Base-by-base conservation (phyloP, 2,113 vertebrate species). In the Melanocharis versteri region DNA sequence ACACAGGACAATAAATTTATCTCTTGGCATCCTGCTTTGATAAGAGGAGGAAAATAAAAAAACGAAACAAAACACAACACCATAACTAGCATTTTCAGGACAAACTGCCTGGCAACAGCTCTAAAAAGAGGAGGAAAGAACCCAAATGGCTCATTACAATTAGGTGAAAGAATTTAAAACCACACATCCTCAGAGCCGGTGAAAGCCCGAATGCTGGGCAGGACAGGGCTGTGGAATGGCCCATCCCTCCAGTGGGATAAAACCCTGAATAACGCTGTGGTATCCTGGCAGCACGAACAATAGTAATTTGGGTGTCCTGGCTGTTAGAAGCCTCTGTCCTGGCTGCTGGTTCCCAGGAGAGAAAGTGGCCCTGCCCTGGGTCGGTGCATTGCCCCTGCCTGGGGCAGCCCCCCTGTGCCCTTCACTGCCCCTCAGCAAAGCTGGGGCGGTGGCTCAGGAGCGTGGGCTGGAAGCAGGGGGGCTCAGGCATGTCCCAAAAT, bases 21-120 rank as follows among this genome's bases (percentile, higher is more conserved):
- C 89, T 89, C 77, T 90, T 94, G 73, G 58, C 83, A 90, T 82
- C 80, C 84, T 82, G 78, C 77, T 85, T 92, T 71, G 83, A 58
- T 92, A 94, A 94, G 58, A 62, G 31, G 19, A 83, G 68, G 14
- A 24, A 35, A 27, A 54, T 60, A 47, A 60, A 40, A 28, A 45
- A 11, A n/a, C n/a, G n/a, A n/a, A 33, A 7, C 6, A 58, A 35
- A 69, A 23, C 27, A 28, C 12, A 48, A 7, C 20, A 68, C 31
- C 18, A 12, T 35, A 86, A 57, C 54, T 48, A 56, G 10, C 15
- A 1, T 83, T 95, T 73, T 83, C 68, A 73, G 85, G 88, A 37
- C 51, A 92, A 79, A 58, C 15, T 62, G 42, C 44, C 78, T 70
- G 76, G 62, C 64, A 96, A 84, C 39, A 87, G 20, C 15, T 53